phyloP scores from a whole-genome alignment of 2,888 invertebrate species.

The Tanytarsus gracilentus region DNA sequence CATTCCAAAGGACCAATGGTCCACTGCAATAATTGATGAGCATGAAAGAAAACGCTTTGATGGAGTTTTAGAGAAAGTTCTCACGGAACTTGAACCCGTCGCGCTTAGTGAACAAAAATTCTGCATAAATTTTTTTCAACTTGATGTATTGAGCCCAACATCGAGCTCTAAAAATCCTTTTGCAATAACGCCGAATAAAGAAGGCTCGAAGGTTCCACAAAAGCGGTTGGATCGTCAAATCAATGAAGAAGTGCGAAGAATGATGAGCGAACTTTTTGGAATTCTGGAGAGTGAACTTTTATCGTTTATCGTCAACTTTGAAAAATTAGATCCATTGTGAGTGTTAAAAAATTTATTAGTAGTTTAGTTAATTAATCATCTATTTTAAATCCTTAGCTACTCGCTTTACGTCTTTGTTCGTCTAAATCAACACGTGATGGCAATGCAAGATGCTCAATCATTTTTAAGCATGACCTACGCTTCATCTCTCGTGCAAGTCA shows the following conservation, averaged over 20 bases:
- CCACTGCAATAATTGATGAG: slow-evolving; percentile 50
- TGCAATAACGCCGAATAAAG: slow-evolving; percentile 35
- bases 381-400: slow-evolving; percentile 52
- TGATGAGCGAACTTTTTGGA: slow-evolving; percentile 86
- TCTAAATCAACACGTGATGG: slow-evolving; percentile 86
- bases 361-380: neutral
- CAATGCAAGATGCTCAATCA: slow-evolving; percentile 75
- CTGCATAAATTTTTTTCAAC: slow-evolving; percentile 83
- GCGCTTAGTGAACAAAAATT: slow-evolving; percentile 93
- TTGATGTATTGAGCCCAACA: slow-evolving; percentile 56
- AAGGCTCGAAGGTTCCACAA: slow-evolving; percentile 36
- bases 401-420: slow-evolving; percentile 89
- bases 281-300: slow-evolving; percentile 78
- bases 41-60: slow-evolving; percentile 53
- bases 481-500: slow-evolving; percentile 75
- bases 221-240: slow-evolving; percentile 60
- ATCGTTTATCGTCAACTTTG: slow-evolving; percentile 75
- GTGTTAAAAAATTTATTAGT: slow-evolving; percentile 40
- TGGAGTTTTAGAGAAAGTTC: slow-evolving; percentile 69
- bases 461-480: slow-evolving; percentile 83
- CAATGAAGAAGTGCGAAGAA: slow-evolving; percentile 69
- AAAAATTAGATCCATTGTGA: slow-evolving; percentile 83
- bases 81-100: slow-evolving; percentile 81
- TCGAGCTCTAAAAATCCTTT: slow-evolving; percentile 49
- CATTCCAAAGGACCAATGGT: slow-evolving; percentile 54